Evolutionary conservation across 1,140 invertebrate species (phyloP).

Genomic region (Scaptomyza pallida): DNA sequence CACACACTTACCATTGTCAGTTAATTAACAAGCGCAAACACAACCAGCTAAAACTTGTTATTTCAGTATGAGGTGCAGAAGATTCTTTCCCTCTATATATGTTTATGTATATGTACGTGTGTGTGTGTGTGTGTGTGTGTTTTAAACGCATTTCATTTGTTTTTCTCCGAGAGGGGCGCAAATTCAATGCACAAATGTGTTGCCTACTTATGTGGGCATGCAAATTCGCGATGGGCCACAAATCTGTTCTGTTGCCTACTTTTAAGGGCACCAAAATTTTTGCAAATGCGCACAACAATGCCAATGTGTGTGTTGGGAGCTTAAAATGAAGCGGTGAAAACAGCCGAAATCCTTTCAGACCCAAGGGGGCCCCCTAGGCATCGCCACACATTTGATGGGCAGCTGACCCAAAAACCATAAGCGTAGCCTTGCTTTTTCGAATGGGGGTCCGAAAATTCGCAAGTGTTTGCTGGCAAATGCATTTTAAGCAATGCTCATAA

Average conservation of each 20-base stretch:
- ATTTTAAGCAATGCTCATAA: neutral
- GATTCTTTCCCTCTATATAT: slow-evolving; percentile 17
- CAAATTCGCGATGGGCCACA: neutral
- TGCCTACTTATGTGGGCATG: slow-evolving; percentile 43
- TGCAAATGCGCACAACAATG: neutral
- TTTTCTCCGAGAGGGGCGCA: neutral
- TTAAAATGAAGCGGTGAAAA: neutral
- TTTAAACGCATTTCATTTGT: slow-evolving; percentile 1
- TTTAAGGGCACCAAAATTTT: neutral
- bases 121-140: slow-evolving; percentile 10
- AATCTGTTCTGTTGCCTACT: neutral
- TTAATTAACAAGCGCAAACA: slow-evolving; percentile 74
- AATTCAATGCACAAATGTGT: slow-evolving; percentile 18
- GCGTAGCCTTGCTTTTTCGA: slow-evolving; percentile 11
- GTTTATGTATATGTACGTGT: neutral
- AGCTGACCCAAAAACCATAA: neutral
- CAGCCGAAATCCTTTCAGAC: neutral
- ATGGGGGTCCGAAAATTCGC: neutral
- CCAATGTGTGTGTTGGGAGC: neutral
- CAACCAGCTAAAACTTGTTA: slow-evolving; percentile 7
- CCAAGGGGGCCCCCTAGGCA: too few species aligned
- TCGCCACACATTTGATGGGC: too few species aligned
- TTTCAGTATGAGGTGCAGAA: neutral
- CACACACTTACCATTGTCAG: slow-evolving; percentile 57
- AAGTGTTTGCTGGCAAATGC: neutral